Evolutionary conservation across 2,888 invertebrate species (phyloP).

Genomic region (Caradrina clavipalpis): DNA sequence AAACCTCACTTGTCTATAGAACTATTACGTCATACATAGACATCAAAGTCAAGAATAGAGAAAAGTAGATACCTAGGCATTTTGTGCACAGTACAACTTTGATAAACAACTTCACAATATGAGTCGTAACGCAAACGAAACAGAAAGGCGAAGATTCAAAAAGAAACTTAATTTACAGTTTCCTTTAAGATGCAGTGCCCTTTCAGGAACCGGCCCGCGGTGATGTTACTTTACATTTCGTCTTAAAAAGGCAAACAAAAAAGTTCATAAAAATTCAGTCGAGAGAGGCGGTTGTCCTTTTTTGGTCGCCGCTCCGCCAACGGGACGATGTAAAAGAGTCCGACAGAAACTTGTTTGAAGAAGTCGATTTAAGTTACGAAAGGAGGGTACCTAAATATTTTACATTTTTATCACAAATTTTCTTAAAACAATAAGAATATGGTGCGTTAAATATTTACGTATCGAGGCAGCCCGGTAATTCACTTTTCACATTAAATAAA

Average conservation of each 20-base stretch:
- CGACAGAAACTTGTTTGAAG: slow-evolving; percentile 82
- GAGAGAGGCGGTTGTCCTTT: slow-evolving; percentile 79
- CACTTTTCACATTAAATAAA: slow-evolving; percentile 13
- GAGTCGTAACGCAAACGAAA: slow-evolving; percentile 57
- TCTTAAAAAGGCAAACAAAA: slow-evolving; percentile 83
- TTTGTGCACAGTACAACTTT: background rate
- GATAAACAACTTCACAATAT: slow-evolving; percentile 33
- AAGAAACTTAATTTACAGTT: slow-evolving; percentile 75
- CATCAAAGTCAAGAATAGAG: slow-evolving; percentile 9
- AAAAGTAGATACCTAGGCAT: background rate
- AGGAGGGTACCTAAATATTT: slow-evolving; percentile 71
- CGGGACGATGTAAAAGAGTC: slow-evolving; percentile 78
- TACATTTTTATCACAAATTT: slow-evolving; percentile 65
- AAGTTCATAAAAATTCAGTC: slow-evolving; percentile 86
- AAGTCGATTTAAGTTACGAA: slow-evolving; percentile 89
- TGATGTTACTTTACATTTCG: slow-evolving; percentile 79
- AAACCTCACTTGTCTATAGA: background rate
- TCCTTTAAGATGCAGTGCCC: slow-evolving; percentile 75
- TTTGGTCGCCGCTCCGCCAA: slow-evolving; percentile 76
- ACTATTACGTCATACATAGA: background rate
- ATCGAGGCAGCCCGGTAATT: slow-evolving; percentile 6
- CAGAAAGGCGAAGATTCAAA: slow-evolving; percentile 63
- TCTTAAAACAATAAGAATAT: slow-evolving; percentile 56
- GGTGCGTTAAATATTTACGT: slow-evolving; percentile 38
- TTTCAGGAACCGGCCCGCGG: slow-evolving; percentile 75